These are phyloP conservation scores for Catamblyrhynchus diadema DNA, from an alignment of 2,797 vertebrate species.

Conservation along the genomic window DNA sequence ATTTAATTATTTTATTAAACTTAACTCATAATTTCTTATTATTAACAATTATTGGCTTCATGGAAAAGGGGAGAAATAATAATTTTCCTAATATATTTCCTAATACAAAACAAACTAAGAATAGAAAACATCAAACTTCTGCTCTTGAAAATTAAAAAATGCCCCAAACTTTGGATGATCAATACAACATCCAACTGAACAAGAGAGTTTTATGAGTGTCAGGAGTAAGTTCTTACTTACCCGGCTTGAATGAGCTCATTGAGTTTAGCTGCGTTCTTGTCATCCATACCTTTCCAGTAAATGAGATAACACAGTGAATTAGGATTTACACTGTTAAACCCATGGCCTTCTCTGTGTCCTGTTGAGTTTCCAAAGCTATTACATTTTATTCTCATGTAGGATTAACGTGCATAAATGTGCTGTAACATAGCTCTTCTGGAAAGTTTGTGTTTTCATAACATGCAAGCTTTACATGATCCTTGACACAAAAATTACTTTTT, in stretches of 20 bases:
- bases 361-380: background rate
- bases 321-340: background rate
- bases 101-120: background rate
- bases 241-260: conserved; percentile 97
- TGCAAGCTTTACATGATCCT: background rate
- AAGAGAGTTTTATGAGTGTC: background rate
- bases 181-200: background rate
- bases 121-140: background rate
- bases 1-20: background rate
- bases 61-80: background rate
- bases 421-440: background rate
- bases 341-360: background rate
- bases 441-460: background rate
- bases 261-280: conserved; percentile 95
- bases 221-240: conserved; percentile 76
- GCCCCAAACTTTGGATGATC: background rate
- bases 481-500: background rate
- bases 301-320: conserved; percentile 22
- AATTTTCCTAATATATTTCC: no score
- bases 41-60: background rate
- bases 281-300: conserved; percentile 90
- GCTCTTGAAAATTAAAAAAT: background rate
- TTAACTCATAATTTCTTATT: background rate
- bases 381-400: background rate
- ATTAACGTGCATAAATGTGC: background rate